Percentiles rank a stretch among this genome's conserved stretches.
phyloP scores from a whole-genome alignment of 2,888 invertebrate species.

The Thelaira solivaga region DNA sequence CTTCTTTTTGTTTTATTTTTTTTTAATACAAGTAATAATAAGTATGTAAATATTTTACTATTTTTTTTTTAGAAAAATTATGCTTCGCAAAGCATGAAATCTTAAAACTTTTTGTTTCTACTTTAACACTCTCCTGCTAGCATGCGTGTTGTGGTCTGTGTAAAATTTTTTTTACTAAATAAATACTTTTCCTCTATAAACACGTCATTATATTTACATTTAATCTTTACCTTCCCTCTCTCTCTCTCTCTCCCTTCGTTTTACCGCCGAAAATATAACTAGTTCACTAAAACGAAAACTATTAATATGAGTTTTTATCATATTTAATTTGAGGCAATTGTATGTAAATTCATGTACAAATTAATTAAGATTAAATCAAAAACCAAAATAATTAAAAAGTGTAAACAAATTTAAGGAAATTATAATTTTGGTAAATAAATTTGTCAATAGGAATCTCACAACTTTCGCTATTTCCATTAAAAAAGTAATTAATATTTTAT shows the following conservation, averaged over 20 bases:
- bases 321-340: not conserved
- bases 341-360: conserved; percentile 14
- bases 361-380: not conserved
- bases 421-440: too few species aligned
- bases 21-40: not conserved
- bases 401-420: too few species aligned
- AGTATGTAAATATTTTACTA: not conserved
- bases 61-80: conserved; percentile 5
- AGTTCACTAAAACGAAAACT: not conserved
- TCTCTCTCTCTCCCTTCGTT: too few species aligned
- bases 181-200: not conserved
- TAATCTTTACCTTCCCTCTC: too few species aligned
- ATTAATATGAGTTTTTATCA: not conserved
- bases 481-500: too few species aligned
- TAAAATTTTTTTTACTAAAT: not conserved
- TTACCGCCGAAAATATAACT: not conserved
- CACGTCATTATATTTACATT: not conserved
- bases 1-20: too few species aligned
- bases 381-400: too few species aligned
- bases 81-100: conserved; percentile 61
- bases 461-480: too few species aligned
- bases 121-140: not conserved
- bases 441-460: too few species aligned
- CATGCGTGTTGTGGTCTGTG: not conserved
- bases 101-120: conserved; percentile 14